Evolutionary conservation across 2,888 invertebrate genomes (phyloP).

Genomic region (Sphaeridia pumilis): DNA sequence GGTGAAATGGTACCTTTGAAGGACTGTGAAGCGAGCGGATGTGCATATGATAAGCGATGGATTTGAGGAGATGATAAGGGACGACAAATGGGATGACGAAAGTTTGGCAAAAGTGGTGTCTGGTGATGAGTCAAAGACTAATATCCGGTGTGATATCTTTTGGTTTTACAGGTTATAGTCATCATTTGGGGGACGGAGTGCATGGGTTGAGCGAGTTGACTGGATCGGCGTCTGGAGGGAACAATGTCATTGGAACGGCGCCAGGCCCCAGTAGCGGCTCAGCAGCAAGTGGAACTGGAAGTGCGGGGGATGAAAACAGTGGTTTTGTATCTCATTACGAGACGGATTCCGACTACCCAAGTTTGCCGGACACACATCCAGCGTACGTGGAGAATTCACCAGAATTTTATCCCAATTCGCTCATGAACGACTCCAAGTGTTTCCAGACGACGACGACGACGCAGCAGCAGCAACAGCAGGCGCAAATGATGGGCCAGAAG

Average conservation of each 20-base stretch:
- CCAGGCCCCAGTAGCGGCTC: slow-evolving; percentile 35
- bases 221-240: slow-evolving; percentile 34
- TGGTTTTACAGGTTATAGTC: slow-evolving; percentile 37
- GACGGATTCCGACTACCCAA: slow-evolving; percentile 48
- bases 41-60: too few relatives aligned
- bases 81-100: too few relatives aligned
- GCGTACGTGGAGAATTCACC: slow-evolving; percentile 56
- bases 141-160: not conserved
- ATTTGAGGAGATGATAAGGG: too few relatives aligned
- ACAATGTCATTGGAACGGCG: slow-evolving; percentile 38
- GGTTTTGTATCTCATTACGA: slow-evolving; percentile 44
- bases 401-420: slow-evolving; percentile 59
- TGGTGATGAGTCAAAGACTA: not conserved
- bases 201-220: slow-evolving; percentile 35
- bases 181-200: slow-evolving; percentile 40
- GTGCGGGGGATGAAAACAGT: slow-evolving; percentile 35
- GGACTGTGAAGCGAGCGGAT: too few relatives aligned
- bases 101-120: too few relatives aligned
- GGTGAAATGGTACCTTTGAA: too few relatives aligned
- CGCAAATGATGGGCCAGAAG: slow-evolving; percentile 54
- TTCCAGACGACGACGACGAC: slow-evolving; percentile 55
- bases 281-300: slow-evolving; percentile 24
- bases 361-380: slow-evolving; percentile 44
- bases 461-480: too few relatives aligned
- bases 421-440: slow-evolving; percentile 43